Evolutionary conservation across 2,797 vertebrate genomes (phyloP).

Genomic region (Adrianichthys oophorus): DNA sequence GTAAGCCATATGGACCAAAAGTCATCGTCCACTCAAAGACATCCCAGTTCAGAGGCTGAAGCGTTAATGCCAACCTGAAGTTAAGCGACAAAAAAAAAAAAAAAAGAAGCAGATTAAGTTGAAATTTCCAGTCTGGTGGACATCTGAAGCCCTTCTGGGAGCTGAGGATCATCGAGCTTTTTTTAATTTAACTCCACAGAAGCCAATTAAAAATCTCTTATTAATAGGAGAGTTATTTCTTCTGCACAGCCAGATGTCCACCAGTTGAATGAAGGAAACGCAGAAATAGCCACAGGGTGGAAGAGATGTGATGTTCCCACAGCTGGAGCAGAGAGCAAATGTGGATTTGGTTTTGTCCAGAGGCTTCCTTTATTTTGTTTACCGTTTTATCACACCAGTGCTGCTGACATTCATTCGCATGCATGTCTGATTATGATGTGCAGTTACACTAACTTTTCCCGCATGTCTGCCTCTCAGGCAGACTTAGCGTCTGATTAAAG

Average conservation of each 20-base stretch:
- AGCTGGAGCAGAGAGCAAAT: slow-evolving; percentile 53
- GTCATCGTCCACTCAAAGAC: slow-evolving; percentile 42
- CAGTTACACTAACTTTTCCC: slow-evolving; percentile 16
- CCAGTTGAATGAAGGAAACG: slow-evolving; percentile 62
- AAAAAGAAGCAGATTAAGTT: slow-evolving; percentile 27
- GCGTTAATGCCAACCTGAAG: slow-evolving; percentile 33
- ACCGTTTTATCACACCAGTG: slow-evolving; percentile 17
- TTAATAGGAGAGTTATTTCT: slow-evolving; percentile 68
- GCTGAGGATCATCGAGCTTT: slow-evolving; percentile 61
- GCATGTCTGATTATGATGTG: slow-evolving; percentile 19
- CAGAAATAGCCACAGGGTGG: slow-evolving; percentile 59
- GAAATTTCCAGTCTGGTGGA: slow-evolving; percentile 30
- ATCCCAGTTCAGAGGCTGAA: slow-evolving; percentile 42
- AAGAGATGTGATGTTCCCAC: slow-evolving; percentile 49
- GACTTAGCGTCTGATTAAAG: slow-evolving; percentile 41
- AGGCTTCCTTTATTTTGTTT: slow-evolving; percentile 22
- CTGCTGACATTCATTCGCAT: slow-evolving; percentile 4
- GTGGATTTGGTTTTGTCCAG: slow-evolving; percentile 30
- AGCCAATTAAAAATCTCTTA: slow-evolving; percentile 71
- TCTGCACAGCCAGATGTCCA: slow-evolving; percentile 70
- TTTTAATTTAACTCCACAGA: slow-evolving; percentile 69
- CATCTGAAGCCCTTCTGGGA: slow-evolving; percentile 63
- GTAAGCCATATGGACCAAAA: slow-evolving; percentile 51
- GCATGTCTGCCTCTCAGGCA: slow-evolving; percentile 14
- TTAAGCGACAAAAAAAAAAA: slow-evolving; percentile 60